Conservation (phyloP, 2,888 invertebrate species). For the Campoletis raptor region DNA sequence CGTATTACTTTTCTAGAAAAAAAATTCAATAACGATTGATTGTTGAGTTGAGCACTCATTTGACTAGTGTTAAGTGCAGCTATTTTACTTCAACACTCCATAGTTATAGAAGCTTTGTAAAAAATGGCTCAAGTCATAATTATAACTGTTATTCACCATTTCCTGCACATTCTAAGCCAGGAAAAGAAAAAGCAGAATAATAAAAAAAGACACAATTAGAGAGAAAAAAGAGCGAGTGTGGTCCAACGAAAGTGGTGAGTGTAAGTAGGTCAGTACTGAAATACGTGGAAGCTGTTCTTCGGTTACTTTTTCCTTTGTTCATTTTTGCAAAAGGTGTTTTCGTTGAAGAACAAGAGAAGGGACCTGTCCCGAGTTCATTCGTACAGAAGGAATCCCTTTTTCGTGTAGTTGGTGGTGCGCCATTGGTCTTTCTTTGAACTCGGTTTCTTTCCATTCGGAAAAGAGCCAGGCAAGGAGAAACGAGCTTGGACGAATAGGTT, state of each 20-base stretch:
- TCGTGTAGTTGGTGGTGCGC: conserved; percentile 5
- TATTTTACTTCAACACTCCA: background rate
- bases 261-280: conserved; percentile 57
- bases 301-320: conserved; percentile 14
- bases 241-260: conserved; percentile 34
- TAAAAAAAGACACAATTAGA: conserved; percentile 16
- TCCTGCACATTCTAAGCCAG: background rate
- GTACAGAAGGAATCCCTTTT: conserved; percentile 46
- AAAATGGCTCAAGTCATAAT: background rate
- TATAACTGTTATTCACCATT: background rate
- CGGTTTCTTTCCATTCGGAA: conserved; percentile 41
- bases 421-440: conserved; percentile 31
- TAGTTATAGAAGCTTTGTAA: background rate
- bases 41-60: background rate
- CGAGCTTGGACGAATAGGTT: conserved; percentile 41
- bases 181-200: conserved; percentile 26
- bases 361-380: conserved; percentile 48
- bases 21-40: too few species aligned
- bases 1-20: too few species aligned
- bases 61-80: too few species aligned
- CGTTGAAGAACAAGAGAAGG: conserved; percentile 15
- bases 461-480: conserved; percentile 47
- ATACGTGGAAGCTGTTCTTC: conserved; percentile 7
- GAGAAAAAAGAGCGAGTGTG: conserved; percentile 33
- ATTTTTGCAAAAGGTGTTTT: conserved; percentile 21